Base-by-base conservation (phyloP, 2,113 vertebrate species). In the Platanista minor region DNA sequence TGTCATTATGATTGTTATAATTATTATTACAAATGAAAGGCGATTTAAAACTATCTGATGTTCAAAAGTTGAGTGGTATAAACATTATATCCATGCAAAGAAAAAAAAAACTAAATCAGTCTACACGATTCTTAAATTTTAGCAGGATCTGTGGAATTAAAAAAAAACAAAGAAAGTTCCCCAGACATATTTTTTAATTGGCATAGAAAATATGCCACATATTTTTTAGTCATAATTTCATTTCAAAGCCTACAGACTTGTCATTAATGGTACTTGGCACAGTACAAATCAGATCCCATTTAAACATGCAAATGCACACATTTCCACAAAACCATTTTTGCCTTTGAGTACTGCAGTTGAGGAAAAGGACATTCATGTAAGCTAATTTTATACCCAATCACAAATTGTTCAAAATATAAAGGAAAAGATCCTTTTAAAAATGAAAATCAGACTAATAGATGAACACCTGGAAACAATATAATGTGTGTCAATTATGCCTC, bases 151-250 rank as follows among this genome's bases (percentile, higher is more conserved):
- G 25, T 87, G 64, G 31, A 61, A 36, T 78, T 86, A 3, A 31
- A 83, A 6, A 31, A 77, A 92, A 87, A 52, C 25, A 89, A 49
- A 94, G 27, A 49, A 54, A 91, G 59, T 97, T 95, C 62, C 77
- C 69, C 41, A 93, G 77, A 87, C 91, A 49, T 87, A 74, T 92
- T 97, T 97, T 96, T 77, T 81, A 97, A 95, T 94, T 93, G 71
- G 57, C 77, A 11, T 95, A 96, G 94, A 98, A 93, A 95, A 97
- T 96, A 96, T 97, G 91, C 80, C 91, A 96, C 94, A 96, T 88
- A 97, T 80, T 97, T 92, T 97, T 95, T 95, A 96, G 91, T 95
- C 66, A 75, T 41, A 74, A 94, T 95, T 96, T 97, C 10, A 96
- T 90, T 93, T 85, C 67, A 83, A 85, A 84, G 3, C 18, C 13